phyloP scores from a whole-genome alignment of 2,797 vertebrate genomes.

The Eulemur mongoz region DNA sequence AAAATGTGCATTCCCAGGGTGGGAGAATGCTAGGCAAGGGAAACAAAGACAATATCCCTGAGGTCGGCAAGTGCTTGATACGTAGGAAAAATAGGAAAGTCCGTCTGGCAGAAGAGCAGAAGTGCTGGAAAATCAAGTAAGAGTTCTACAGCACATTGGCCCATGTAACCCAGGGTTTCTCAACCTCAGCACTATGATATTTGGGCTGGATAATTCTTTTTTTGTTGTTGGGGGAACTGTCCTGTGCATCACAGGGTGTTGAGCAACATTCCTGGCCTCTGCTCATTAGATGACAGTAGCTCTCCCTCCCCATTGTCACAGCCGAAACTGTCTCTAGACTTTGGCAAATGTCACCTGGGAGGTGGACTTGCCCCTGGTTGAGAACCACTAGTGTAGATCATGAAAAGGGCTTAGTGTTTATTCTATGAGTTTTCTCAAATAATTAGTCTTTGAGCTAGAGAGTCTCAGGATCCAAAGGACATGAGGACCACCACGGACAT shows the following conservation, averaged over 20 bases:
- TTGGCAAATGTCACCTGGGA: neutral
- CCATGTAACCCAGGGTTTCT: neutral
- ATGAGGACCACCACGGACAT: neutral
- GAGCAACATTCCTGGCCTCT: neutral
- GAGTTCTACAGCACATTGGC: neutral
- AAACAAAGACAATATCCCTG: neutral
- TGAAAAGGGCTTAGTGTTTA: neutral
- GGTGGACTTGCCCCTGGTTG: neutral
- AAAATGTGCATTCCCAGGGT: neutral
- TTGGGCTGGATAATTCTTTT: neutral
- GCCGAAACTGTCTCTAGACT: neutral
- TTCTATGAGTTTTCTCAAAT: neutral
- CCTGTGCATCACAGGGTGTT: fast-evolving
- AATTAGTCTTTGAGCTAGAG: neutral
- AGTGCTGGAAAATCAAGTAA: neutral
- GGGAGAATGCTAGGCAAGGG: neutral
- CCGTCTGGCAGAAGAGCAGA: neutral
- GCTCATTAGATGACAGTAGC: neutral
- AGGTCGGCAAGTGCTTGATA: neutral
- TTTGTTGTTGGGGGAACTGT: too few relatives aligned
- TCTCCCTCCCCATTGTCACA: neutral
- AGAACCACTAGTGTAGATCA: neutral
- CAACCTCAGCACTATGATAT: neutral
- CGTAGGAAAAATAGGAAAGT: neutral
- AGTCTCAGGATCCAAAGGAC: neutral